Percentiles rank a stretch among this genome's conserved stretches.
Evolutionary conservation across 2,797 vertebrate species (phyloP).

Genomic region (Enteromius anoplus): DNA sequence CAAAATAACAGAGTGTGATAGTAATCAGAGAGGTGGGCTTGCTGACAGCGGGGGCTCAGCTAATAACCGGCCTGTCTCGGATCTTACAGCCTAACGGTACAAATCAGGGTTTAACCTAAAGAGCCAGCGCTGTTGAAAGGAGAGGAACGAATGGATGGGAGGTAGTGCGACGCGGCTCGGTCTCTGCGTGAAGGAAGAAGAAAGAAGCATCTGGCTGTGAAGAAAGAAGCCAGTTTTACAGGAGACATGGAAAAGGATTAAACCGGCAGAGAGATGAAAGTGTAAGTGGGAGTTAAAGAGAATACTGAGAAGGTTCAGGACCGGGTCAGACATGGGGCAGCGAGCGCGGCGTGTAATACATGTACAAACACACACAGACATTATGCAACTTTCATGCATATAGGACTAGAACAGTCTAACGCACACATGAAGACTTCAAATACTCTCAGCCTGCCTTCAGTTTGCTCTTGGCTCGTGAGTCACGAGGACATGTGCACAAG

Average conservation of each 20-base stretch:
- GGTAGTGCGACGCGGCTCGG: conserved; percentile 26
- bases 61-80: conserved; percentile 55
- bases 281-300: conserved; percentile 51
- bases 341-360: conserved; percentile 15
- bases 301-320: conserved; percentile 54
- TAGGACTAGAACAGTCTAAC: conserved; percentile 25
- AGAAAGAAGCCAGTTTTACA: conserved; percentile 54
- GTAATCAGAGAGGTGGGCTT: conserved; percentile 49
- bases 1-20: conserved; percentile 53
- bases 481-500: neutral
- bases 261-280: conserved; percentile 62
- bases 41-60: conserved; percentile 48
- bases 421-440: conserved; percentile 23
- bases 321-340: conserved; percentile 37
- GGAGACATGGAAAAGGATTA: conserved; percentile 57
- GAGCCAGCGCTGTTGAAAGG: conserved; percentile 50
- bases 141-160: conserved; percentile 22
- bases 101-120: conserved; percentile 69
- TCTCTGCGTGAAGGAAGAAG: conserved; percentile 56
- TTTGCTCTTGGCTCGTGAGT: neutral
- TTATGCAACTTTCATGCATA: conserved; percentile 24
- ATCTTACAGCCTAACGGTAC: conserved; percentile 57
- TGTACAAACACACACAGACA: conserved; percentile 15
- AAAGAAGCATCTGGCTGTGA: conserved; percentile 50
- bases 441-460: neutral